Percentiles rank a stretch among this genome's conserved stretches.
Conservation (phyloP, 2,797 vertebrate species). For the Melanotaenia boesemani region DNA sequence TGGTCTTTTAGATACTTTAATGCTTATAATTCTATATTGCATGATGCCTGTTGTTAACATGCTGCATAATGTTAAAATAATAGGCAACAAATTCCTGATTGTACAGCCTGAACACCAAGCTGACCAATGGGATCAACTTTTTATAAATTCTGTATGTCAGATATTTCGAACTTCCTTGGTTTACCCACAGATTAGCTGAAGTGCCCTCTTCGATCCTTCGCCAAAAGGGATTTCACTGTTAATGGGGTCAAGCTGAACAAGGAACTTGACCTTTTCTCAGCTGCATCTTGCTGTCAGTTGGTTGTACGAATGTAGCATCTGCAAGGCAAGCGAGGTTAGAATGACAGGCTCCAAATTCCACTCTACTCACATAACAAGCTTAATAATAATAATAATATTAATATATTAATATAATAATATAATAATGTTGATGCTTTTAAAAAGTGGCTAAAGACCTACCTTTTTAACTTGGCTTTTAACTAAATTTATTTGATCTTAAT, state of each 20-base stretch:
- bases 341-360: neutral
- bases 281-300: conserved; percentile 39
- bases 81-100: neutral
- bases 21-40: neutral
- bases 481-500: too few relatives aligned
- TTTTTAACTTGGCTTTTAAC: too few relatives aligned
- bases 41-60: neutral
- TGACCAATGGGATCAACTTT: conserved; percentile 25
- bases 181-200: conserved; percentile 46
- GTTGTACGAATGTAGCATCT: conserved; percentile 29
- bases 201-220: conserved; percentile 52
- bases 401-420: too few relatives aligned
- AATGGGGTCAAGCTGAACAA: conserved; percentile 57
- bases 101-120: conserved; percentile 19
- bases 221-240: conserved; percentile 58
- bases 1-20: neutral
- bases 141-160: conserved; percentile 31
- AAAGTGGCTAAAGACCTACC: too few relatives aligned
- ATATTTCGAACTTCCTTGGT: conserved; percentile 34
- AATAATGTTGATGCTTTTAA: too few relatives aligned
- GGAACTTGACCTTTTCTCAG: conserved; percentile 64
- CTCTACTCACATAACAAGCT: neutral
- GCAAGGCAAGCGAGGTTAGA: neutral
- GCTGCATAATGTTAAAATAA: neutral
- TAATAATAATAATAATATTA: too few relatives aligned